A percentile compares a stretch with the other conserved stretches of the same genome.
These are phyloP conservation scores for Cataglyphis rosenhaueri DNA, from an alignment of 2,888 invertebrate genomes.

Conservation along the genomic window DNA sequence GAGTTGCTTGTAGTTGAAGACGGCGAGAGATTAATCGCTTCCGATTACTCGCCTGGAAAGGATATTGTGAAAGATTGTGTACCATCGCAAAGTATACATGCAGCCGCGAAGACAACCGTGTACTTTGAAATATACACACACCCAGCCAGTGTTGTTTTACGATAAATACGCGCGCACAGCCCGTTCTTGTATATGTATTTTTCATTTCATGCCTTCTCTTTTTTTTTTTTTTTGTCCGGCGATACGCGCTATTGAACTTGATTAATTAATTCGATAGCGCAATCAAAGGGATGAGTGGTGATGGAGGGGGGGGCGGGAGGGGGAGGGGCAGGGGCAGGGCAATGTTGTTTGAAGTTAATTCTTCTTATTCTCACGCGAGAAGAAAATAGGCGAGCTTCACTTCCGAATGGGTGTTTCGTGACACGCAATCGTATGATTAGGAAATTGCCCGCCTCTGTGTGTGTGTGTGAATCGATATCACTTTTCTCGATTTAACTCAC, in stretches of 20 bases:
- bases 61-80: slow-evolving; percentile 17
- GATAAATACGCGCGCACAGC: not conserved
- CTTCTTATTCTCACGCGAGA: slow-evolving; percentile 7
- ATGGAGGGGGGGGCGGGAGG: not conserved
- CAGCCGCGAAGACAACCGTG: not conserved
- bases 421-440: slow-evolving; percentile 48
- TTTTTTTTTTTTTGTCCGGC: not conserved
- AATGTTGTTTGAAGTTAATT: slow-evolving; percentile 33
- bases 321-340: not conserved
- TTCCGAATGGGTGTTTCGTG: not conserved
- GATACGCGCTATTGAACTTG: slow-evolving; percentile 3
- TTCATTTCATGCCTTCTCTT: not conserved
- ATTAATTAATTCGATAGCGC: slow-evolving; percentile 20
- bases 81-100: not conserved
- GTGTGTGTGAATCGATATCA: slow-evolving; percentile 9
- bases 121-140: not conserved
- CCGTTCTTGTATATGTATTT: not conserved
- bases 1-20: slow-evolving; percentile 31
- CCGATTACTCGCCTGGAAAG: slow-evolving; percentile 43
- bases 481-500: slow-evolving; percentile 24
- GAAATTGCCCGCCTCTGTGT: not conserved
- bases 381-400: slow-evolving; percentile 5
- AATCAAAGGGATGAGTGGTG: not conserved
- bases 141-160: not conserved
- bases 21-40: slow-evolving; percentile 46